These are phyloP conservation scores for Lithophane leautieri DNA, from an alignment of 2,888 invertebrate species.

Conservation along the genomic window DNA sequence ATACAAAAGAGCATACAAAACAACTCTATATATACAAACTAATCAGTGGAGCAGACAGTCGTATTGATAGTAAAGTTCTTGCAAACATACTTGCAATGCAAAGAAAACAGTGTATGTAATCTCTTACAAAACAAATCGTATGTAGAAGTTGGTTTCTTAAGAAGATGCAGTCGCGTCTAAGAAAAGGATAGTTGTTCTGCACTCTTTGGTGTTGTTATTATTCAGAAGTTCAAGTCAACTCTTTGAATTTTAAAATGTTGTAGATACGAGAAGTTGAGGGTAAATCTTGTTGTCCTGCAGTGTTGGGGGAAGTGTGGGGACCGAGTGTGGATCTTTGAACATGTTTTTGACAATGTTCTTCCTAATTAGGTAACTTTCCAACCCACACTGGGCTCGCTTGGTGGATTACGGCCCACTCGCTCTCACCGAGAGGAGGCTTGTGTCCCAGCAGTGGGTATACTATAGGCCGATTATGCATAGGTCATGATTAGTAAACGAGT, in stretches of 20 bases:
- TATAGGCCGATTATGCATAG: no score
- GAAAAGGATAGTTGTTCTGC: slow-evolving; percentile 36
- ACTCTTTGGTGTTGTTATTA: slow-evolving; percentile 56
- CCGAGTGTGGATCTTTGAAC: no score
- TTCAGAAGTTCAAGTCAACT: slow-evolving; percentile 48
- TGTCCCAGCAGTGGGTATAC: no score
- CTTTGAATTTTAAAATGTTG: slow-evolving; percentile 60
- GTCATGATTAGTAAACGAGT: neutral
- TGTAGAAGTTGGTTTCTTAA: slow-evolving; percentile 45
- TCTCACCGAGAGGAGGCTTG: no score
- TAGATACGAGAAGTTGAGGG: slow-evolving; percentile 33
- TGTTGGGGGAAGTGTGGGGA: no score
- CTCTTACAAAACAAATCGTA: slow-evolving; percentile 37
- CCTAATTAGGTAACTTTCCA: neutral
- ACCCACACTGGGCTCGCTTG: no score
- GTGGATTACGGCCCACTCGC: no score
- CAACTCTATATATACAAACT: neutral
- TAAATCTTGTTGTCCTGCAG: slow-evolving; percentile 12
- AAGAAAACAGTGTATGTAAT: slow-evolving; percentile 48
- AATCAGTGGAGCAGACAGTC: neutral
- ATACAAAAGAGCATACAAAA: neutral
- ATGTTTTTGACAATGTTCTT: neutral
- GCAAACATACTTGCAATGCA: slow-evolving; percentile 33
- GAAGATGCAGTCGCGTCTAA: slow-evolving; percentile 51
- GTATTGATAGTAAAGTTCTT: slow-evolving; percentile 6